Percentiles rank a stretch among this genome's conserved stretches.
phyloP scores from a whole-genome alignment of 2,113 vertebrate genomes.

The Vidua chalybeata region DNA sequence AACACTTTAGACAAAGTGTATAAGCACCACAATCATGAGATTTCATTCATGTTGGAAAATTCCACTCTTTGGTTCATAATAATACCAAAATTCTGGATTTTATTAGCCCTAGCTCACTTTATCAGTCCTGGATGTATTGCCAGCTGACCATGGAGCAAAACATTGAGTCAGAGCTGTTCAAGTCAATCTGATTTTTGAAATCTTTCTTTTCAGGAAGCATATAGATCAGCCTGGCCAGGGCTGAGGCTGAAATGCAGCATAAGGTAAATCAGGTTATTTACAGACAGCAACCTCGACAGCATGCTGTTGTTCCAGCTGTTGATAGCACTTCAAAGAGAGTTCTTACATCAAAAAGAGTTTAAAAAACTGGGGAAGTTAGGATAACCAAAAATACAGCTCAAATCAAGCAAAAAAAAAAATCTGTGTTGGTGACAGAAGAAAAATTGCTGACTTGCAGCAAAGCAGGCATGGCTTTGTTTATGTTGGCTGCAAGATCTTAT shows the following conservation, averaged over 20 bases:
- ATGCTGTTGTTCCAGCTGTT: constrained; percentile 13
- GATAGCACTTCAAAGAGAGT: not conserved
- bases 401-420: not conserved
- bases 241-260: not conserved
- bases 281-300: not conserved
- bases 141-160: not conserved
- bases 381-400: not conserved
- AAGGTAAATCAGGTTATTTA: not conserved
- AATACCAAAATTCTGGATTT: not conserved
- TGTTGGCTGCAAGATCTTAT: not conserved
- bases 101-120: not conserved
- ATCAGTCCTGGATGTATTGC: not conserved
- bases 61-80: not conserved
- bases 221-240: not conserved
- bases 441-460: constrained; percentile 14
- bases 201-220: not conserved
- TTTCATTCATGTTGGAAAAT: not conserved
- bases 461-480: not conserved
- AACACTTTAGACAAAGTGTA: not conserved
- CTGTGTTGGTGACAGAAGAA: not conserved
- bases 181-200: not conserved
- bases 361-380: not conserved
- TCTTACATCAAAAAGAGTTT: not conserved
- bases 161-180: not conserved
- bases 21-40: not conserved